Conservation (phyloP, 1,140 invertebrate species). For the Polypedilum pembai region DNA sequence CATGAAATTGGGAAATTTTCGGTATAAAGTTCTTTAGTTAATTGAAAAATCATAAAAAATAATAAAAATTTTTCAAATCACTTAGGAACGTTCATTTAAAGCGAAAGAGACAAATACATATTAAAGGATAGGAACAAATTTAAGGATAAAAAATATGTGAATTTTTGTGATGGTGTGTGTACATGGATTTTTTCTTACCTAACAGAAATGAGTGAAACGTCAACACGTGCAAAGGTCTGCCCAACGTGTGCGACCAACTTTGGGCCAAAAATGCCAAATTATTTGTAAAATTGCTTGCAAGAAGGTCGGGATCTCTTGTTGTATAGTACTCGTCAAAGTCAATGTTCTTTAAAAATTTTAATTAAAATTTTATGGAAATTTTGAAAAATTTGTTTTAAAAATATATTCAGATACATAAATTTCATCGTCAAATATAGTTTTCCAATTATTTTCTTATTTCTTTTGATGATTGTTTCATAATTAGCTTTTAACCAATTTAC, state of each 20-base stretch:
- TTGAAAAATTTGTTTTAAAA: slow-evolving; percentile 6
- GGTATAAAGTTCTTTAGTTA: neutral
- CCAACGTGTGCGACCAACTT: slow-evolving; percentile 86
- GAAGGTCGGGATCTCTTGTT: slow-evolving; percentile 79
- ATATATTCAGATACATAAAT: neutral
- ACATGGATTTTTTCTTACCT: slow-evolving; percentile 48
- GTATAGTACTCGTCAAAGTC: slow-evolving; percentile 90
- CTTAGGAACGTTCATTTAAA: neutral
- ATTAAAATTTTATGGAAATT: slow-evolving; percentile 25
- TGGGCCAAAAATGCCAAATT: slow-evolving; percentile 87
- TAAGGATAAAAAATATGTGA: slow-evolving; percentile 29
- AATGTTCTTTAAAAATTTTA: slow-evolving; percentile 64
- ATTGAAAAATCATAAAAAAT: neutral
- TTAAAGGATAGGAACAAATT: neutral
- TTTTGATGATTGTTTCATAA: neutral
- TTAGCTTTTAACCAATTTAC: neutral
- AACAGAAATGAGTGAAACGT: slow-evolving; percentile 42
- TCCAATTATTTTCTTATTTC: neutral
- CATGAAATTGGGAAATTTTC: neutral
- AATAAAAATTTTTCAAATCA: neutral
- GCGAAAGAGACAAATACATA: neutral
- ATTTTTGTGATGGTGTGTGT: slow-evolving; percentile 22
- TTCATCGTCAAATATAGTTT: neutral
- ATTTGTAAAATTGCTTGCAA: slow-evolving; percentile 78
- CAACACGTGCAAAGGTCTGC: slow-evolving; percentile 62